Conservation (phyloP, 37 sponge, comb jelly and placozoan genomes). For the Dysidea cf. avara region DNA sequence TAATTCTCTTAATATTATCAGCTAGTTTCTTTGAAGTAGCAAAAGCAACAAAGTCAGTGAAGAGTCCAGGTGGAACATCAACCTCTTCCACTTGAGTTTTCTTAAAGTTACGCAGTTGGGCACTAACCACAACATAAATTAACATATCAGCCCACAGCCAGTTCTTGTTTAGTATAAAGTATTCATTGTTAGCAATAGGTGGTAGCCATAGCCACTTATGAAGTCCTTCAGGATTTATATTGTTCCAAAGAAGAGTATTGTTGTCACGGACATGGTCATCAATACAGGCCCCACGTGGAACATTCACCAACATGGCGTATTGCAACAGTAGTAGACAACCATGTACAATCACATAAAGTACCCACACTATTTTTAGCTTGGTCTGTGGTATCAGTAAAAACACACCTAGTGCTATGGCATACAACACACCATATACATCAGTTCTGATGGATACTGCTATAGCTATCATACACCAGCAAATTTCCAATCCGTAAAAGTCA, state of each 20-base stretch:
- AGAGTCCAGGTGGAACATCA: background rate
- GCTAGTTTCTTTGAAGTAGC: background rate
- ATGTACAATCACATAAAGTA: background rate
- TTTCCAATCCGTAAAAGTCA: constrained; percentile 74
- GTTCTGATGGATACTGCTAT: background rate
- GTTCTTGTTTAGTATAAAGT: constrained; percentile 51
- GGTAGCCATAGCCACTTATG: constrained; percentile 67
- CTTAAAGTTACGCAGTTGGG: background rate
- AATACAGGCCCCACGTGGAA: background rate
- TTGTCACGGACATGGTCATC: too few species aligned
- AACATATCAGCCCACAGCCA: constrained; percentile 51
- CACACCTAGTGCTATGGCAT: background rate
- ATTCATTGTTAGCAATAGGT: constrained; percentile 23
- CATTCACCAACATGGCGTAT: background rate
- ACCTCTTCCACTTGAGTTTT: background rate
- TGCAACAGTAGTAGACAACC: too few species aligned
- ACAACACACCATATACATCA: background rate
- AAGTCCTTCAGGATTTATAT: constrained; percentile 1
- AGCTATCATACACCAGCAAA: background rate
- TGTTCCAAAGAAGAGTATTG: too few species aligned
- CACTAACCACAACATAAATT: background rate
- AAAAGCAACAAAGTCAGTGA: too few species aligned
- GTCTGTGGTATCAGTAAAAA: background rate
- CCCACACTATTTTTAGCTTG: background rate
- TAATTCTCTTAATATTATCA: constrained; percentile 33